These are phyloP conservation scores for Lepidotrigona ventralis DNA, from an alignment of 1,140 invertebrate genomes.

Conservation along the genomic window DNA sequence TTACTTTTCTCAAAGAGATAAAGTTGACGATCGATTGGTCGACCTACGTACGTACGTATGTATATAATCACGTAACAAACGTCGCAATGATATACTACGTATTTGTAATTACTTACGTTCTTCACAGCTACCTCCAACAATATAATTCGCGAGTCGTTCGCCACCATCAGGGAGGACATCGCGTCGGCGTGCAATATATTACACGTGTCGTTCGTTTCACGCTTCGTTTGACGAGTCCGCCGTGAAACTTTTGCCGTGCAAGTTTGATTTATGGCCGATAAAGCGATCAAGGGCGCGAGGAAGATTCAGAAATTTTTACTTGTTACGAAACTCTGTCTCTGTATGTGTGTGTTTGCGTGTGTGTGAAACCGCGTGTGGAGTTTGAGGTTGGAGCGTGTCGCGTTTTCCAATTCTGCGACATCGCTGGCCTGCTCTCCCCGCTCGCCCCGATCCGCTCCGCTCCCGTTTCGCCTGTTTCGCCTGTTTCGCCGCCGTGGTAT, in stretches of 20 bases:
- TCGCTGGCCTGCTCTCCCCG: neutral
- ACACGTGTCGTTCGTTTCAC: neutral
- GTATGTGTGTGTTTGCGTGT: neutral
- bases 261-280: constrained; percentile 45
- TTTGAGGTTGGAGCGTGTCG: constrained; percentile 46
- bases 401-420: constrained; percentile 41
- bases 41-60: neutral
- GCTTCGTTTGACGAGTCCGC: neutral
- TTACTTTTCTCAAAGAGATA: neutral
- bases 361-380: neutral
- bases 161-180: constrained; percentile 63
- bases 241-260: neutral
- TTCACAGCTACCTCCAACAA: constrained; percentile 70
- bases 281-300: neutral
- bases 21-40: neutral
- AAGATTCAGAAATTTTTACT: constrained; percentile 28
- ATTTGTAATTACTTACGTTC: constrained; percentile 61
- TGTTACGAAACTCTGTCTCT: constrained; percentile 18
- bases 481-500: neutral
- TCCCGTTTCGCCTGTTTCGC: too few species aligned
- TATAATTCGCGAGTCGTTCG: constrained; percentile 67
- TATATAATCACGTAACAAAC: neutral
- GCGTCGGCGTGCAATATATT: neutral
- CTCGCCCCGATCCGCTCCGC: too few species aligned
- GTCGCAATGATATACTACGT: neutral